Evolutionary conservation across 2,113 vertebrate species (phyloP).

Genomic region (Capricornis sumatraensis): DNA sequence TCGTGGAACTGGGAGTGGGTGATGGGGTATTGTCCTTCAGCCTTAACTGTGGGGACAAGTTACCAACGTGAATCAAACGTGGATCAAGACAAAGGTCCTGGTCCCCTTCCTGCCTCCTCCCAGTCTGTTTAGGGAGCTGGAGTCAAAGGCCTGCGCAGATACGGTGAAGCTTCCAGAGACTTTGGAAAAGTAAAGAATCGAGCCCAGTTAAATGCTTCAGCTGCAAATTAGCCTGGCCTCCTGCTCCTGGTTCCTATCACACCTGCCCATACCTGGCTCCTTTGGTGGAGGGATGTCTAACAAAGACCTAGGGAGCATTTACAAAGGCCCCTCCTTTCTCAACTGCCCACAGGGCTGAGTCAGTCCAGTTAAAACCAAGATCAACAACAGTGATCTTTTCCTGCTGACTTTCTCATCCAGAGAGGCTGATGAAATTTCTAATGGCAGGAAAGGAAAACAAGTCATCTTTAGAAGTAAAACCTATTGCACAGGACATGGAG

Average conservation of each 20-base stretch:
- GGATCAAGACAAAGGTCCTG: neutral
- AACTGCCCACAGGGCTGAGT: neutral
- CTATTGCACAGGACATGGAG: neutral
- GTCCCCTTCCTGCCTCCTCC: too few species aligned
- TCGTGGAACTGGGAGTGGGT: fast-evolving
- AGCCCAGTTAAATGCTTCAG: neutral
- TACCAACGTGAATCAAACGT: neutral
- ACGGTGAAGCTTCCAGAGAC: neutral
- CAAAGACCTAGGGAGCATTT: neutral
- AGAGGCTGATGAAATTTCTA: neutral
- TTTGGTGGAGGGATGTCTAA: neutral
- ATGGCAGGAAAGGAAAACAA: constrained; percentile 2
- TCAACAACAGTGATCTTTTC: neutral
- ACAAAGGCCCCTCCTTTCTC: neutral
- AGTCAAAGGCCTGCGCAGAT: neutral
- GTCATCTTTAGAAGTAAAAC: constrained; percentile 33
- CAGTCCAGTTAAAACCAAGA: constrained; percentile 11
- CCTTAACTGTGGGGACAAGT: neutral
- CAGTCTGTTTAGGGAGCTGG: neutral
- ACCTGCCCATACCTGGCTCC: neutral
- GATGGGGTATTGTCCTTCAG: neutral
- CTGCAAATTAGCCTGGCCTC: neutral
- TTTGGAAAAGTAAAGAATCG: neutral
- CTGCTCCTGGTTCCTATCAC: neutral
- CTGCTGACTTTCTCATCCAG: constrained; percentile 30